Conservation (phyloP, 2,113 vertebrate species). For the Illadopsis cleaveri region DNA sequence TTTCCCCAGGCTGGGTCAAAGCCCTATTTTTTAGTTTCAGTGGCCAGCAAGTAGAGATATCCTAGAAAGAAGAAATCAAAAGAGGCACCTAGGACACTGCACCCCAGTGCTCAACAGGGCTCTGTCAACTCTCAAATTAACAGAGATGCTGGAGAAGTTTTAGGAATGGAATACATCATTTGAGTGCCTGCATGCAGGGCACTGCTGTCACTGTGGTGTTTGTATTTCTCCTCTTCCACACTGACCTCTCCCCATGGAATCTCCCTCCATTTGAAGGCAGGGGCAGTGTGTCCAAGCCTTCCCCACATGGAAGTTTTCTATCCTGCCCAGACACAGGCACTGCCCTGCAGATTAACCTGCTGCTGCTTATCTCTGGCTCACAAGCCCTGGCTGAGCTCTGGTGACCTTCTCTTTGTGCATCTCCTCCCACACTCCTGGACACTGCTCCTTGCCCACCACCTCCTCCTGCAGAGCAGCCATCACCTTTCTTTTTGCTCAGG, state of each 20-base stretch:
- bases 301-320: not conserved
- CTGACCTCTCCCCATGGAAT: not conserved
- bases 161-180: not conserved
- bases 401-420: not conserved
- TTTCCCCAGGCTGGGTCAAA: not conserved
- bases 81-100: not conserved
- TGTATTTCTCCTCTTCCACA: not conserved
- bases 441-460: not conserved
- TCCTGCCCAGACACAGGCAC: not conserved
- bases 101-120: not conserved
- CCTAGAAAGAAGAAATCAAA: not conserved
- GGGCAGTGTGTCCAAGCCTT: rapidly evolving
- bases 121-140: not conserved
- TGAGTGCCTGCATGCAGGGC: not conserved
- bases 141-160: not conserved
- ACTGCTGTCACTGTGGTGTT: rapidly evolving
- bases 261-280: not conserved
- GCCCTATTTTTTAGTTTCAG: not conserved
- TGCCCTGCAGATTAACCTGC: not conserved
- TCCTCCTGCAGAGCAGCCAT: not conserved
- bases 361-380: not conserved
- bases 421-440: not conserved
- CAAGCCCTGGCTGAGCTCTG: not conserved
- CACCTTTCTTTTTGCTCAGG: not conserved
- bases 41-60: not conserved